Evolutionary conservation across 1,140 invertebrate genomes (phyloP), one percentile per base, ranked within the genome.

Genomic region (Coptotermes formosanus): DNA sequence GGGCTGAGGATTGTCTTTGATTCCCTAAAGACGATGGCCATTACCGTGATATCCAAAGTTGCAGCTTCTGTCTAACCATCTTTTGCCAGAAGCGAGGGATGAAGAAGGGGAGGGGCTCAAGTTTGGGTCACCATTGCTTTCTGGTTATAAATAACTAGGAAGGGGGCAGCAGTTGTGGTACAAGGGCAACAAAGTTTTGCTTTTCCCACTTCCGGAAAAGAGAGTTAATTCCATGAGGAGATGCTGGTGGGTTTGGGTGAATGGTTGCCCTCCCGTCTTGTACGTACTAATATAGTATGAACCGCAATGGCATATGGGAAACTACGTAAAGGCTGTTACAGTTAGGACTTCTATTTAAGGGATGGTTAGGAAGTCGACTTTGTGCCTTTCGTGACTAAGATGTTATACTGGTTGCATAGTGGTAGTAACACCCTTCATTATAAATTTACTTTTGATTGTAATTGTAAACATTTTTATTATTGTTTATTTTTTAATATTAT

Each of bases 161-260:
- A 7, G 64, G 25, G 25, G 25, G 25, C 6, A 8, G n/a, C 64
- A 30, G 64, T 30, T 0, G 25, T 30, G n/a, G 2, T 30, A 30
- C 25, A 30, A 75, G 25, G 3, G 1, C 64, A 30, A 75, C 64
- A 75, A 75, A 75, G 64, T 75, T 75, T 30, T 3, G 64, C n/a
- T 14, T 9, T 16, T 25, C 64, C n/a, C 16, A 2, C n/a, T 30
- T 2, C 64, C 9, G 25, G 16, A 14, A n/a, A 75, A 75, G 9
- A 75, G n/a, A 75, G 64, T 75, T 75, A 75, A 75, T 75, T 75
- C 64, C 64, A 75, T n/a, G n/a, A 30, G 64, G 64, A 69, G 64
- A n/a, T n/a, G 64, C n/a, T 69, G n/a, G 25, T n/a, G 25, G 30
- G 9, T 55, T 55, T 75, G 25, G 25, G 64, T 75, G 64, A 75